A percentile compares a stretch with the other conserved stretches of the same genome.
Conservation (phyloP, 2,797 vertebrate species). For the Luscinia luscinia region DNA sequence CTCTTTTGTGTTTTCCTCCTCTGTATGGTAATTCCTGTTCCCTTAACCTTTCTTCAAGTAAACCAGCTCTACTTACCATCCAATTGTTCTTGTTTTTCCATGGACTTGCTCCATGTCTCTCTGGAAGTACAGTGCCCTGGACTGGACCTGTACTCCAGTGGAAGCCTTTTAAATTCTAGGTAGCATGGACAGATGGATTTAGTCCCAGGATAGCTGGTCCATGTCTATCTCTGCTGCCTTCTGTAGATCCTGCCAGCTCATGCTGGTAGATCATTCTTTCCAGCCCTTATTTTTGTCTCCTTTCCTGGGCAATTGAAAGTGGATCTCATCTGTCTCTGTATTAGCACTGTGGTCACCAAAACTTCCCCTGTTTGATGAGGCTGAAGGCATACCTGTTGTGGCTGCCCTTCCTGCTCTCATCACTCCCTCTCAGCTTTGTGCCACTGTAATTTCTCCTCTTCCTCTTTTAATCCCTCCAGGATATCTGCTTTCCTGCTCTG, state of each 20-base stretch:
- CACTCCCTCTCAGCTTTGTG: not conserved
- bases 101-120: not conserved
- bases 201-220: not conserved
- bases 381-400: not conserved
- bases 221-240: not conserved
- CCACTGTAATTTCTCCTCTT: not conserved
- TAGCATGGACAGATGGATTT: not conserved
- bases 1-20: accelerated
- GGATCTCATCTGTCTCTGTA: not conserved
- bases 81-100: not conserved
- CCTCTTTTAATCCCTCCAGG: not conserved
- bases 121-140: not conserved
- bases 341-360: not conserved
- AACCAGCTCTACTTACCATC: not conserved
- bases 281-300: not conserved
- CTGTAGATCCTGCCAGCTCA: not conserved
- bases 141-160: not conserved
- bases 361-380: not conserved
- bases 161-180: not conserved
- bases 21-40: not conserved
- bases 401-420: not conserved
- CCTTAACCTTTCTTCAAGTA: not conserved
- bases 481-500: not conserved
- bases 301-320: not conserved
- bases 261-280: not conserved